Base-by-base conservation (phyloP, 2,888 invertebrate genomes). In the Phyllotreta cruciferae region DNA sequence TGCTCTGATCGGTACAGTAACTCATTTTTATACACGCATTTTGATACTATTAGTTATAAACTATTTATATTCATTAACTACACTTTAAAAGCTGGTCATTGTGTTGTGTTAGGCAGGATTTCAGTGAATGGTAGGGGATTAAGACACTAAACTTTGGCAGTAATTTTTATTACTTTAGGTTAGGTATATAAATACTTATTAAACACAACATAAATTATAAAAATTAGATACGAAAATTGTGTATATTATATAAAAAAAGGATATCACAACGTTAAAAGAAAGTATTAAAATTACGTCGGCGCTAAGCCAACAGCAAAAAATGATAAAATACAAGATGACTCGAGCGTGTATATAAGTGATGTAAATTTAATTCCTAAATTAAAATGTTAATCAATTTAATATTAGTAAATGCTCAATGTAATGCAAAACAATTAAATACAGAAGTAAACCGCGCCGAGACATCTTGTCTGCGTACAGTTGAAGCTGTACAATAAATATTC, bases 401-500 rank as follows among this genome's bases (percentile, higher is more conserved):
- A 9, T n/a, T 5, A n/a, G 1, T 39, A 39, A 44, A 44, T 44
- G 9, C 44, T n/a, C 11, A 14, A 44, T 44, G 44, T 44, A 11
- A n/a, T n/a, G n/a, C 41, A 41, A 3, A 41, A 41, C 3, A 13
- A 44, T 9, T 41, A 41, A 41, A n/a, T 41, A 5, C 10, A 41
- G 10, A 41, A 3, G 10, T 10, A 13, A n/a, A n/a, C 7, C 3
- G 1, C 14, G 7, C 44, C 14, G 44, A 6, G 44, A 11, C 44
- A 47, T 47, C 14, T 7, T 47, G 14, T 42, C 70, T 72, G 73
- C 71, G 71, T 69, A 72, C 70, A 68, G 66, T 68, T 66, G 62
- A 64, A 71, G 72, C 74, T 74, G 74, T 74, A 74, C 73, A 74
- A 71, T 71, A 71, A 61, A 63, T 66, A 69, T 70, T 66, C 58